Evolutionary conservation across 2,888 invertebrate genomes (phyloP), one percentile per base, ranked within the genome.

Genomic region (Phortica okadai): DNA sequence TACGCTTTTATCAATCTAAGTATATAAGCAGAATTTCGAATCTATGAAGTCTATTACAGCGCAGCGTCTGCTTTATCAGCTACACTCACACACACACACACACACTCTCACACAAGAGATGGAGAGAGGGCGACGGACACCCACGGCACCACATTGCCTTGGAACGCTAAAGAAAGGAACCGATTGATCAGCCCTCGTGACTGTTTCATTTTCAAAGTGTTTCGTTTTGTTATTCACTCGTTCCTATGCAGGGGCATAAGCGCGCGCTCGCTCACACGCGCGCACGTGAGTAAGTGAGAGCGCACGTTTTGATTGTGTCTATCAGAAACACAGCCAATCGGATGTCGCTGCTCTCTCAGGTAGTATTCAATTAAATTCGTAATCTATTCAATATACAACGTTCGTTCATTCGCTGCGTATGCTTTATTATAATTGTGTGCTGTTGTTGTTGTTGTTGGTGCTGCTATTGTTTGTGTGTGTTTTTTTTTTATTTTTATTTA

Each of bases 311-410:
- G 25, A 69, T 69, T 69, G 70, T 56, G 33, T 54, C 56, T 54
- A 72, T 54, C 70, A 72, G 67, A 50, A 50, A 78, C 76, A 74
- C 82, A 84, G 83, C 89, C 89, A 89, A 89, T 89, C 89, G 80
- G 86, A 87, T 80, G 80, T 76, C 78, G 76, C 74, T 78, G 82
- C 84, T 62, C 21, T 62, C 21, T 25, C 84, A 89, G 88, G 86
- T 88, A 87, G 85, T 81, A 84, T 83, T 84, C 82, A 83, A 84
- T 89, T 84, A 82, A 85, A 85, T 87, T 83, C 83, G 79, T 86
- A 82, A 88, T 85, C 81, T 86, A 83, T 83, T 80, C 82, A 80
- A 80, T 86, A 83, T 77, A 73, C 45, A 16, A 54, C 70, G 56
- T 33, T 56, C 54, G 56, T 72, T 72, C 56, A 72, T 76, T 67